Evolutionary conservation across 92 coral and sea anemone genomes (phyloP).

Genomic region (Porites cylindrica): DNA sequence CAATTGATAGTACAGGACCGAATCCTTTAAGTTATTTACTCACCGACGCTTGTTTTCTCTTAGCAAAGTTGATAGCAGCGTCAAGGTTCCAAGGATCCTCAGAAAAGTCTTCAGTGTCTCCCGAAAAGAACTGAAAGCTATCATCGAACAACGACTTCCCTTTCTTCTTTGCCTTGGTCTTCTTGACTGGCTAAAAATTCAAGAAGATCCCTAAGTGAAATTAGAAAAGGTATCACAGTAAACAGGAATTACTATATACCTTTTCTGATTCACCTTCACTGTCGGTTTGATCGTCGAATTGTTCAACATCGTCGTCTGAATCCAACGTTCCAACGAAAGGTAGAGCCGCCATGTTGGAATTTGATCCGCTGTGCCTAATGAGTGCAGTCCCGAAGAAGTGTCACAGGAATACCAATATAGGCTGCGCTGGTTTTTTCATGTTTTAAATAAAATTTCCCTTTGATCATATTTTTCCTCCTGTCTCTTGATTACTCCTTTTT

Average conservation of each 20-base stretch:
- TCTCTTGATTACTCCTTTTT: no score
- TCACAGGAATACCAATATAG: not conserved
- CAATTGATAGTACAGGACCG: not conserved
- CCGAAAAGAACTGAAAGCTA: constrained; percentile 82
- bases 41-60: constrained; percentile 73
- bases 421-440: no score
- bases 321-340: constrained; percentile 96
- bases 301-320: constrained; percentile 94
- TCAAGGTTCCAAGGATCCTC: constrained; percentile 87
- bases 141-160: constrained; percentile 75
- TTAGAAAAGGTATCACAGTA: no score
- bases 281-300: constrained; percentile 82
- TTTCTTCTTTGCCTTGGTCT: constrained; percentile 65
- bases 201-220: not conserved
- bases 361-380: constrained; percentile 13
- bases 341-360: constrained; percentile 91
- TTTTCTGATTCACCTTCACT: constrained; percentile 87
- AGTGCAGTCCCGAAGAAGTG: not conserved
- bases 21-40: not conserved
- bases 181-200: constrained; percentile 10
- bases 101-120: constrained; percentile 52
- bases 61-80: constrained; percentile 81
- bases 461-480: no score
- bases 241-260: not conserved
- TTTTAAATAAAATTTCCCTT: no score